Conservation (phyloP, 2,797 vertebrate species). For the Anabas testudineus region DNA sequence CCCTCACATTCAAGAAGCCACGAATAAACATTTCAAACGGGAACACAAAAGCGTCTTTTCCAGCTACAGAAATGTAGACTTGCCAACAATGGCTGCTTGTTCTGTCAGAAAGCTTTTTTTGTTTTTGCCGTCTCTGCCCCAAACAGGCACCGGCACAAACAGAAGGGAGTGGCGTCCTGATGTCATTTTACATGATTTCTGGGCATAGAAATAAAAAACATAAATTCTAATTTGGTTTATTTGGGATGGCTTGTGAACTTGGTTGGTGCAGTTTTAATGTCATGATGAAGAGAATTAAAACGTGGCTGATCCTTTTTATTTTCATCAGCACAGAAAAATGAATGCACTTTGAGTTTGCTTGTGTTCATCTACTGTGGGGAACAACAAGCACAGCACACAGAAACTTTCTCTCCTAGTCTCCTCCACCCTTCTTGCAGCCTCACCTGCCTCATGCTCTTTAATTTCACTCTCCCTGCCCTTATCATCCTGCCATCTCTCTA, state of each 20-base stretch:
- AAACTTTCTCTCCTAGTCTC: conserved; percentile 45
- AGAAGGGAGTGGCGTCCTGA: neutral
- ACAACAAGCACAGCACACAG: conserved; percentile 13
- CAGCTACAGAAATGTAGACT: neutral
- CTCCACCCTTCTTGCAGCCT: conserved; percentile 20
- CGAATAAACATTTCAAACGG: conserved; percentile 22
- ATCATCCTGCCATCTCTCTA: conserved; percentile 69
- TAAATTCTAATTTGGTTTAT: no score
- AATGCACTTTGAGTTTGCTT: no score
- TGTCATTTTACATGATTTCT: conserved; percentile 12
- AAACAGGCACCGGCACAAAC: neutral
- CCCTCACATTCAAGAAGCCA: conserved; percentile 20
- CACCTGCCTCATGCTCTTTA: conserved; percentile 63
- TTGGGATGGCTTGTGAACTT: neutral
- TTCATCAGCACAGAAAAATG: no score
- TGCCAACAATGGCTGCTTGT: conserved; percentile 19
- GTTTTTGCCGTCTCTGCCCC: conserved; percentile 11
- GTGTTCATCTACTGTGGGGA: conserved; percentile 2
- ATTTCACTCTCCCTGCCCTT: conserved; percentile 63
- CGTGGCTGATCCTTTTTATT: neutral
- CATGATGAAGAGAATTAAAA: neutral
- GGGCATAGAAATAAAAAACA: no score
- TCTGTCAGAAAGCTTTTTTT: conserved; percentile 30
- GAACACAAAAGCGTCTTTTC: neutral
- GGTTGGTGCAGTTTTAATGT: neutral